phyloP scores from a whole-genome alignment of 1,140 invertebrate genomes.

The Aphelenchoides avenae region DNA sequence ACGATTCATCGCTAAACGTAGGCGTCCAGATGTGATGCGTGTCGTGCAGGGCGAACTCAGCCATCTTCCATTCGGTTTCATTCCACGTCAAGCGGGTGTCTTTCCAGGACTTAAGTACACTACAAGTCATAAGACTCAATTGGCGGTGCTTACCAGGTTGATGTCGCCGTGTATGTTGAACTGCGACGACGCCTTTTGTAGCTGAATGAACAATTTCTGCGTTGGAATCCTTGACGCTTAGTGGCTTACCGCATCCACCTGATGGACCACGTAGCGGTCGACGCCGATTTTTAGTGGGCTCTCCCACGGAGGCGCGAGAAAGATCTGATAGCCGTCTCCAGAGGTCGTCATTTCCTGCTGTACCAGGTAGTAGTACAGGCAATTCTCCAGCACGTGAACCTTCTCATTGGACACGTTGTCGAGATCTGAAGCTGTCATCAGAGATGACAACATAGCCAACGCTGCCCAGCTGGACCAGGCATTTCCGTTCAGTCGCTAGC shows the following conservation, averaged over 20 bases:
- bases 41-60: conserved; percentile 40
- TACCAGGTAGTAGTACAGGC: conserved; percentile 46
- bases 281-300: conserved; percentile 42
- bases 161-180: conserved; percentile 55
- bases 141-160: conserved; percentile 41
- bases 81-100: conserved; percentile 49
- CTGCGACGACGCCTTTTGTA: conserved; percentile 41
- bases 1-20: conserved; percentile 46
- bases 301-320: too few species aligned
- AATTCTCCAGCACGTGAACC: conserved; percentile 40
- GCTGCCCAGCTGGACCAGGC: too few species aligned
- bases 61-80: conserved; percentile 42
- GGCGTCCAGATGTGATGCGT: conserved; percentile 55
- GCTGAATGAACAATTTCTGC: too few species aligned
- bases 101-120: conserved; percentile 48
- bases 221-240: too few species aligned
- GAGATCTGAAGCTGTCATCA: conserved; percentile 12
- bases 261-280: conserved; percentile 42
- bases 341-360: conserved; percentile 26
- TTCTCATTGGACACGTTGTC: conserved; percentile 25
- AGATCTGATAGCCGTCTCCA: too few species aligned
- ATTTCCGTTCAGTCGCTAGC: too few species aligned
- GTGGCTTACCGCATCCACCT: too few species aligned
- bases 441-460: not conserved
- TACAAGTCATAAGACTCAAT: not conserved